A percentile compares a stretch with the other conserved stretches of the same genome.
phyloP scores from a whole-genome alignment of 2,113 vertebrate species.

The Limnothrissa miodon region DNA sequence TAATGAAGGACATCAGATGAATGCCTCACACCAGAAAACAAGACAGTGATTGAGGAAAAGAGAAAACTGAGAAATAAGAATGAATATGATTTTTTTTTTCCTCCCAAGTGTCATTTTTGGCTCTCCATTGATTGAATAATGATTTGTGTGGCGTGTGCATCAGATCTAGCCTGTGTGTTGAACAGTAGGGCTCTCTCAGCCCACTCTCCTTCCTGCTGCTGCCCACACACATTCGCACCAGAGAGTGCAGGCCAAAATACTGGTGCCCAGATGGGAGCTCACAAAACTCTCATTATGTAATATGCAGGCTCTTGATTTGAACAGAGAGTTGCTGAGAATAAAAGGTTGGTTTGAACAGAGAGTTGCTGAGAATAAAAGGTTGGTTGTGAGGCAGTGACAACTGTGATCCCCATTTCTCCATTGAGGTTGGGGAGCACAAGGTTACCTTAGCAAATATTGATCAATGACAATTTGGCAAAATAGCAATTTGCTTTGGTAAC shows the following conservation, averaged over 20 bases:
- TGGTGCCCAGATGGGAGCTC: constrained; percentile 38
- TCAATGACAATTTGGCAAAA: too few species aligned
- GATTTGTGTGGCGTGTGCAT: constrained; percentile 12
- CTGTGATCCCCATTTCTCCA: not conserved
- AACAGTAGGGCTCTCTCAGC: constrained; percentile 35
- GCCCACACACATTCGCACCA: constrained; percentile 40
- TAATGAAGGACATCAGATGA: not conserved
- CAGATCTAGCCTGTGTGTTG: constrained; percentile 23
- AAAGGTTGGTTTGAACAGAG: not conserved
- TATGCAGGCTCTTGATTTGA: not conserved
- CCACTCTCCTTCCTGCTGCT: constrained; percentile 44
- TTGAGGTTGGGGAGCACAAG: not conserved
- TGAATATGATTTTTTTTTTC: constrained; percentile 25
- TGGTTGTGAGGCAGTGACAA: not conserved
- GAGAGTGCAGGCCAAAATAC: constrained; percentile 31
- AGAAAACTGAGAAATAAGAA: constrained; percentile 25
- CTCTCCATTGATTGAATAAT: constrained; percentile 26
- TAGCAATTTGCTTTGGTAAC: too few species aligned
- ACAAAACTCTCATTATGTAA: constrained; percentile 44
- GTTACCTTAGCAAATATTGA: not conserved
- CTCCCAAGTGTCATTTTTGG: constrained; percentile 37
- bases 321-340: not conserved
- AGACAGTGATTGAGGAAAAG: not conserved
- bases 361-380: not conserved
- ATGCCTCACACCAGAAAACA: not conserved